Evolutionary conservation across 2,888 invertebrate genomes (phyloP).

Genomic region (Brenthis daphne): DNA sequence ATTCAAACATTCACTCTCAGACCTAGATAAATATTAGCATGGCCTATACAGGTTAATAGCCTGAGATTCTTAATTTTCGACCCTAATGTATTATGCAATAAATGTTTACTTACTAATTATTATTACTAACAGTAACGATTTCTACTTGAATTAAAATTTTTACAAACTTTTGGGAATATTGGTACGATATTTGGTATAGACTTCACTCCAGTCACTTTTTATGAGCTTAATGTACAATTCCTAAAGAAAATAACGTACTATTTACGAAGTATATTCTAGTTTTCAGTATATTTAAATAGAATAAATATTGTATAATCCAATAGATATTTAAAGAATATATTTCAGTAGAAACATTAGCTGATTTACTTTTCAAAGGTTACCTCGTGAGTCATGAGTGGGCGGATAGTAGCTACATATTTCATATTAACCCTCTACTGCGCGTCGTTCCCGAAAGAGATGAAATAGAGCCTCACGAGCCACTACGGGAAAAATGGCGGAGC

Average conservation of each 20-base stretch:
- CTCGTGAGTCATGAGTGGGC: constrained; percentile 85
- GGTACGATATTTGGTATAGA: too few species aligned
- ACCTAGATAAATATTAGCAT: constrained; percentile 13
- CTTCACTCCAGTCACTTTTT: too few species aligned
- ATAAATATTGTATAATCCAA: too few species aligned
- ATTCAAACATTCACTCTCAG: neutral
- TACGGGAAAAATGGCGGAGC: constrained; percentile 78
- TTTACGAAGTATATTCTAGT: too few species aligned
- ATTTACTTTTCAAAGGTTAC: constrained; percentile 62
- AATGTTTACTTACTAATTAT: too few species aligned
- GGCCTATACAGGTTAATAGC: neutral
- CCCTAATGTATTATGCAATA: neutral
- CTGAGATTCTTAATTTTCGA: neutral
- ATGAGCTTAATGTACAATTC: too few species aligned
- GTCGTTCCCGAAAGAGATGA: constrained; percentile 62
- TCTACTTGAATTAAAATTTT: too few species aligned
- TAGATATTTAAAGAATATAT: neutral
- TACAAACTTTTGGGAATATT: too few species aligned
- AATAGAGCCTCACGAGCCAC: constrained; percentile 67
- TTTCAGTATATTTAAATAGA: too few species aligned
- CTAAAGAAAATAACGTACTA: too few species aligned
- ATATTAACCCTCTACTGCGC: constrained; percentile 80
- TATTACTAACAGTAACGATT: too few species aligned
- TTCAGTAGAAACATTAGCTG: neutral
- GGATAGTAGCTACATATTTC: constrained; percentile 78